Conservation (phyloP, 2,797 vertebrate genomes). For the Alca torda region DNA sequence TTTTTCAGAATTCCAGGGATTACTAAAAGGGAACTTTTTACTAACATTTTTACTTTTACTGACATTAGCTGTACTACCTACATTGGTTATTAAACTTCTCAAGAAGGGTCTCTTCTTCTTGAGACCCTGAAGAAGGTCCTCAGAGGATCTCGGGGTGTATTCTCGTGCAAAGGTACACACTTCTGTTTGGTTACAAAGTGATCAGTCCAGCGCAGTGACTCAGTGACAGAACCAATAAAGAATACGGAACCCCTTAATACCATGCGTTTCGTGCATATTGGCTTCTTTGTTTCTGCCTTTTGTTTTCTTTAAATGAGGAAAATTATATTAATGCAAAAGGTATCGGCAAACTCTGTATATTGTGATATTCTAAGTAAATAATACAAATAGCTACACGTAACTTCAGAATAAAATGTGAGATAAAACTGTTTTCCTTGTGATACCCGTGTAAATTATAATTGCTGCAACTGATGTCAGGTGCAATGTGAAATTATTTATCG, state of each 20-base stretch:
- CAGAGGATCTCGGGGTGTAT: neutral
- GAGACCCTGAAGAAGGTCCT: neutral
- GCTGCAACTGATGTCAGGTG: accelerated
- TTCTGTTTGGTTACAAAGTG: neutral
- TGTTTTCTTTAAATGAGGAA: neutral
- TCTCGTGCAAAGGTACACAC: accelerated
- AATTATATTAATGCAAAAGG: neutral
- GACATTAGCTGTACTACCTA: neutral
- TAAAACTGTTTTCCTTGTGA: neutral
- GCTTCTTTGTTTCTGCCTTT: neutral
- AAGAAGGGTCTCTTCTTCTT: too few species aligned
- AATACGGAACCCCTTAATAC: neutral
- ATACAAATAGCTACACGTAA: neutral
- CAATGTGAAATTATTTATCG: neutral
- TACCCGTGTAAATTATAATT: neutral
- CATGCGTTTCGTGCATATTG: neutral
- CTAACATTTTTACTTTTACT: neutral
- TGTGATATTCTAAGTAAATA: neutral
- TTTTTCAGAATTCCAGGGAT: neutral
- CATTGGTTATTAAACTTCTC: neutral
- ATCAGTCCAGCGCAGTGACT: neutral
- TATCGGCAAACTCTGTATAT: neutral
- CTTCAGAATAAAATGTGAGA: neutral
- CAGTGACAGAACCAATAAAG: neutral
- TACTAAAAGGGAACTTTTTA: neutral